Base-by-base conservation (phyloP, 2,888 invertebrate genomes). In the Scaptomyza cyrtandrae region DNA sequence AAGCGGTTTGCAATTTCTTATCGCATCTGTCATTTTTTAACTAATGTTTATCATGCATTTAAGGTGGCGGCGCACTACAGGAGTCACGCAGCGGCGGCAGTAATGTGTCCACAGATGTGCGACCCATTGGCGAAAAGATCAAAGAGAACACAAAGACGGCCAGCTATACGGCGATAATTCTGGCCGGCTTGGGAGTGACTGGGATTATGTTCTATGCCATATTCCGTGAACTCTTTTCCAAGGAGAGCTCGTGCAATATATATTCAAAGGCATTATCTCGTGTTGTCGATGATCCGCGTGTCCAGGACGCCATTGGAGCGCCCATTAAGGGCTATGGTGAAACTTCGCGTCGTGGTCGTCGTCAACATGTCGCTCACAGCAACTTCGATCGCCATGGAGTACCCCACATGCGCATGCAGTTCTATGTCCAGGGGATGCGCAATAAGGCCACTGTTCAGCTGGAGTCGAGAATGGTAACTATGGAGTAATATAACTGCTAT, bases 261-360 rank as follows among this genome's bases (percentile, higher is more conserved):
- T 98, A 97, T 90, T 94, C 95, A 16, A 94, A 94, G 80, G 96
- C 98, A 1, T 93, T 96, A 19, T 95, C 96, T 66, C 93, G 94
- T 80, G 97, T 97, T 86, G 94, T 95, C 78, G 93, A 95, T 93
- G 95, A 98, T 92, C 93, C 95, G 6, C 93, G 95, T 88, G 94
- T 98, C 1, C 94, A 95, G 86, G 96, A 97, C 92, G 94, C 95
- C n/a, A 93, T 98, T 58, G 98, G 98, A n/a, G 93, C 95, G 68
- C 98, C 98, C 6, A 96, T 98, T 35, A 97, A 96, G 91, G 97
- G 96, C 1, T 97, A 94, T 92, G 98, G 98, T 0, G 98, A 98
- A 91, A 96, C 97, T 90, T 96, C 96, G 0, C 93, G 96, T 19
- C 93, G 98, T 76, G 95, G 98, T 43, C 93, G 98, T 70, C 93